Evolutionary conservation across 2,113 vertebrate genomes (phyloP).

Genomic region (Otus sunia): DNA sequence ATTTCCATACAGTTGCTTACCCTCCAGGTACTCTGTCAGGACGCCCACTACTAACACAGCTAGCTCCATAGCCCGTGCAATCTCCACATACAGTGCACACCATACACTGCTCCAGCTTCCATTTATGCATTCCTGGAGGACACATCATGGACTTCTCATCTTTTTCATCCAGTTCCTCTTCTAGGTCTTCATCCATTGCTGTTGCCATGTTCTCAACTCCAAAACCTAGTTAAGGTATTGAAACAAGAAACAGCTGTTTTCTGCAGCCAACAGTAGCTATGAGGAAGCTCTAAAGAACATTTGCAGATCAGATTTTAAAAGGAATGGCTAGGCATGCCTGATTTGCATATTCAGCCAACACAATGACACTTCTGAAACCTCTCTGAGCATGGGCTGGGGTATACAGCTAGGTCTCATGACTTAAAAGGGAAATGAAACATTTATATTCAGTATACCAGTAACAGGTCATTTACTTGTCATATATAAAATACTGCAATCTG

Average conservation of each 20-base stretch:
- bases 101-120: constrained; percentile 99
- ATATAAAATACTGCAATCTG: not conserved
- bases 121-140: constrained; percentile 97
- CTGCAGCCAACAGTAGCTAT: not conserved
- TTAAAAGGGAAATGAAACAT: not conserved
- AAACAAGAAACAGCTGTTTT: not conserved
- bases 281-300: not conserved
- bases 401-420: not conserved
- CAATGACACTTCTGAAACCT: not conserved
- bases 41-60: constrained; percentile 96
- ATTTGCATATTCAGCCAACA: not conserved
- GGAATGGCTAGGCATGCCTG: not conserved
- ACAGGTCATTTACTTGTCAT: not conserved
- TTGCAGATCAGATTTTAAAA: not conserved
- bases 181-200: constrained; percentile 98
- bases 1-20: constrained; percentile 71
- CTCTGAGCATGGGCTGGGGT: not conserved
- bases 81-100: constrained; percentile 98
- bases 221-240: constrained; percentile 77
- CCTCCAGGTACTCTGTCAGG: constrained; percentile 96
- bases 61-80: constrained; percentile 96
- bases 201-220: constrained; percentile 98
- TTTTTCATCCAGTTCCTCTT: constrained; percentile 96
- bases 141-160: constrained; percentile 99
- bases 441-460: not conserved